Evolutionary conservation across 2,797 vertebrate species (phyloP).

Genomic region (Potorous gilbertii): DNA sequence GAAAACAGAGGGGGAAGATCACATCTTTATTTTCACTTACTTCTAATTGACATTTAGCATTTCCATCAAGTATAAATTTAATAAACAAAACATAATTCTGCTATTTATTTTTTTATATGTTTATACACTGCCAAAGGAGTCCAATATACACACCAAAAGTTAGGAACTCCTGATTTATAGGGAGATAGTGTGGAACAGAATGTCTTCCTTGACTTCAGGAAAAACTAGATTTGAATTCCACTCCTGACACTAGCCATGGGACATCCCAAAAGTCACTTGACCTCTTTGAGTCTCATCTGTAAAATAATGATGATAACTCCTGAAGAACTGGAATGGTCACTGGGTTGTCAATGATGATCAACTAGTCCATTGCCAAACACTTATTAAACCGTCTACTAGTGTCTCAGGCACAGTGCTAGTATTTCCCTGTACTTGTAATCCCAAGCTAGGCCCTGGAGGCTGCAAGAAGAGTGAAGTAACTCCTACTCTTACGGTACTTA

Average conservation of each 20-base stretch:
- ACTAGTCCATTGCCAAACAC: background rate
- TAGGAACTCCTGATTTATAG: background rate
- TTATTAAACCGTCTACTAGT: background rate
- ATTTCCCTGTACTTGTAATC: background rate
- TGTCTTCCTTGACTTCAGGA: background rate
- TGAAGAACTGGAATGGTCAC: no score
- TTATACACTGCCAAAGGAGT: background rate
- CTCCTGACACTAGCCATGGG: background rate
- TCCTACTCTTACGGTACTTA: background rate
- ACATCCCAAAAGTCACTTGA: background rate
- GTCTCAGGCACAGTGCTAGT: background rate
- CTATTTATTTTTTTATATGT: background rate
- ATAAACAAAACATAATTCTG: background rate
- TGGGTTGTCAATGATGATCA: background rate
- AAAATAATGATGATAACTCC: background rate
- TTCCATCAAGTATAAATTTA: background rate
- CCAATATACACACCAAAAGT: background rate
- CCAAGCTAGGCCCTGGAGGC: background rate
- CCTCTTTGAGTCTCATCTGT: no score
- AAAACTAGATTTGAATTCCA: background rate
- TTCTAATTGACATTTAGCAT: background rate
- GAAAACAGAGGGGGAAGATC: no score
- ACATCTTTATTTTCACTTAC: background rate
- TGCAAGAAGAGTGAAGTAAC: background rate
- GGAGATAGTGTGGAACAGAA: background rate